phyloP scores from a whole-genome alignment of 2,888 invertebrate genomes.

The Sepioteuthis lessoniana region DNA sequence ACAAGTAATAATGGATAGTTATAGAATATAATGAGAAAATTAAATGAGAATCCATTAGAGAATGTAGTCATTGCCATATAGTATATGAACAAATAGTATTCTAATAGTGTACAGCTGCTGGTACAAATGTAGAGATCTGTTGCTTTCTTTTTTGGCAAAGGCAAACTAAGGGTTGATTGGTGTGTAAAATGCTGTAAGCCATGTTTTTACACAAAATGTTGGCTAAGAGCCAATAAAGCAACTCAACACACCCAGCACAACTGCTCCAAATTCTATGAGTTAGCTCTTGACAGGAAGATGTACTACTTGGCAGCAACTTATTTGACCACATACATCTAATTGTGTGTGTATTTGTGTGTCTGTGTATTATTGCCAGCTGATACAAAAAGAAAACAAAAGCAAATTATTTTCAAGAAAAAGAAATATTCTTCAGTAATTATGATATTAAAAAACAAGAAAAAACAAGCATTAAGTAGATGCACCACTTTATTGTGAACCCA shows the following conservation, averaged over 20 bases:
- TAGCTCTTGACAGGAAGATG: slow-evolving; percentile 6
- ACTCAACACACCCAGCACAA: background rate
- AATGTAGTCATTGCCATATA: background rate
- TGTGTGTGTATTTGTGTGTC: background rate
- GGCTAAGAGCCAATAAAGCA: background rate
- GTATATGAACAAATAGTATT: background rate
- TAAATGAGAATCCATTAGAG: background rate
- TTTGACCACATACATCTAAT: background rate
- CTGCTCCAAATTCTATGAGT: background rate
- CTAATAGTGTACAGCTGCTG: background rate
- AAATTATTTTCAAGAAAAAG: background rate
- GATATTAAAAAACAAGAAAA: background rate
- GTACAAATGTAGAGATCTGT: background rate
- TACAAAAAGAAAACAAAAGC: background rate
- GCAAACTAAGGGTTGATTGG: background rate
- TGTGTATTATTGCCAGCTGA: background rate
- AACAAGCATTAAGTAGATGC: background rate
- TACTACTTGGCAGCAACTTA: background rate
- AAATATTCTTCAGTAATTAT: background rate
- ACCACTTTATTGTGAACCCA: background rate
- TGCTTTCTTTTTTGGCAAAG: background rate
- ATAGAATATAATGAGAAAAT: background rate
- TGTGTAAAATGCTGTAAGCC: slow-evolving; percentile 2
- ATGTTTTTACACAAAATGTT: slow-evolving; percentile 33
- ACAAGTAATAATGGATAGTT: no score